These are phyloP conservation scores for Oncorhynchus mykiss DNA, from an alignment of 2,113 vertebrate species.

Conservation along the genomic window DNA sequence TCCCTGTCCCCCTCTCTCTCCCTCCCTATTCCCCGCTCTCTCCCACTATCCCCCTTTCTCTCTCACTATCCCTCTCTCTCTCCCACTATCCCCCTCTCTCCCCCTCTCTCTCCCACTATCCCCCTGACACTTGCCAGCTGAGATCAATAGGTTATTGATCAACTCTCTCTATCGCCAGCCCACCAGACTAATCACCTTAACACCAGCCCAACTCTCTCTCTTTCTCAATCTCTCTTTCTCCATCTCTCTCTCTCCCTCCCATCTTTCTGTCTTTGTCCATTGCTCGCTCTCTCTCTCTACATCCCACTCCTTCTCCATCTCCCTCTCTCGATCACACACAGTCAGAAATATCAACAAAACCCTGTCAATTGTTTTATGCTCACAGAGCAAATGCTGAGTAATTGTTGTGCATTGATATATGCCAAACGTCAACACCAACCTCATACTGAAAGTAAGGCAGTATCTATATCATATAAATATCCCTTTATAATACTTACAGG, in stretches of 20 bases:
- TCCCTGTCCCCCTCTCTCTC: neutral
- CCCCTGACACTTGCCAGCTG: constrained; percentile 74
- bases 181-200: constrained; percentile 85
- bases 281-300: neutral
- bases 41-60: no score
- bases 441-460: no score
- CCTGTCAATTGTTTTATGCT: no score
- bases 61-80: constrained; percentile 6
- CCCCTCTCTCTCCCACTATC: constrained; percentile 72
- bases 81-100: constrained; percentile 42
- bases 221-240: constrained; percentile 29
- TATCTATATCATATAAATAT: no score
- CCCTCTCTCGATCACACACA: no score
- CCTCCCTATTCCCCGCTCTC: constrained; percentile 39
- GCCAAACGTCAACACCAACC: no score
- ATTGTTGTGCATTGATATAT: no score
- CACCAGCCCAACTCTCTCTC: constrained; percentile 71
- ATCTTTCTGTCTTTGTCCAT: neutral
- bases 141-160: constrained; percentile 82
- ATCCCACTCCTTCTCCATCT: neutral
- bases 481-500: no score
- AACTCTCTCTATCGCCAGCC: constrained; percentile 84
- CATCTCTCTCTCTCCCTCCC: constrained; percentile 22
- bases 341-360: no score
- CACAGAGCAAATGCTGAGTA: no score